Evolutionary conservation across 2,888 invertebrate species (phyloP).

Genomic region (Argyra leucocephala): DNA sequence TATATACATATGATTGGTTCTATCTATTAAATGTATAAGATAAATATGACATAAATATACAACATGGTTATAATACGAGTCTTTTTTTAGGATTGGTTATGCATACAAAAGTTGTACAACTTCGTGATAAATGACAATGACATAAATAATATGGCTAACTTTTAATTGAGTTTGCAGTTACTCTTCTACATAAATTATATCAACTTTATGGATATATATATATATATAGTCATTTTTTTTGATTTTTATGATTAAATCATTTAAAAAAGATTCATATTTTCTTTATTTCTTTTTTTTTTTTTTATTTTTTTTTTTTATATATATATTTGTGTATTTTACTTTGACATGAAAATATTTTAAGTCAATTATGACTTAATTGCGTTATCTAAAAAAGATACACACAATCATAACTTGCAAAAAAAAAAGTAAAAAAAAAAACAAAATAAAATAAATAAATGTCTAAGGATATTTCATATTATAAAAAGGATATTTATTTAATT

Average conservation of each 20-base stretch:
- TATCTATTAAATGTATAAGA: too few species aligned
- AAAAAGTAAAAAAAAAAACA: neutral
- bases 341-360: slow-evolving; percentile 1
- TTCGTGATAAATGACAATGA: neutral
- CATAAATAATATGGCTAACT: neutral
- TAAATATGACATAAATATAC: too few species aligned
- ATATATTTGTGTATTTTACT: neutral
- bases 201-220: neutral
- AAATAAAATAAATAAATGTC: neutral
- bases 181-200: neutral
- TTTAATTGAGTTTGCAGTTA: neutral
- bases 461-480: neutral
- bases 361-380: neutral
- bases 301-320: neutral
- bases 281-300: neutral
- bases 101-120: too few species aligned
- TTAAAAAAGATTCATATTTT: neutral
- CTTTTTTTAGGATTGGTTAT: too few species aligned
- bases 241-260: neutral
- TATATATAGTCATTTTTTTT: neutral
- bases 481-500: neutral
- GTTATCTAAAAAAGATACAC: neutral
- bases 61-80: too few species aligned
- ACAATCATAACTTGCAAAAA: neutral
- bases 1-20: too few species aligned